phyloP scores from a whole-genome alignment of 1,140 invertebrate genomes.

The Ceratina calcarata region DNA sequence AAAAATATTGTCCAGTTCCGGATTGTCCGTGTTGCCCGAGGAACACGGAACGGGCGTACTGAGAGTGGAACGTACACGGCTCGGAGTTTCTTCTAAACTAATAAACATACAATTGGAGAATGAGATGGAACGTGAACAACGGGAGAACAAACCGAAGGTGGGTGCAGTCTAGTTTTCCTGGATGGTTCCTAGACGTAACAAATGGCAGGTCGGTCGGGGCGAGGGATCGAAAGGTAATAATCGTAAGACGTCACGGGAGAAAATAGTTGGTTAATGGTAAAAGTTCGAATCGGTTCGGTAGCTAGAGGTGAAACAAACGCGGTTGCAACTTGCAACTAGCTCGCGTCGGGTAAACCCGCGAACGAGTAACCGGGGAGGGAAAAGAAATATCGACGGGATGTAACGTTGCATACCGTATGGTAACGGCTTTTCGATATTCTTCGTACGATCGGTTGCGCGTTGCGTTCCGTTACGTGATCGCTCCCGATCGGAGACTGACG shows the following conservation, averaged over 20 bases:
- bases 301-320: constrained; percentile 12
- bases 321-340: background rate
- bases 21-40: background rate
- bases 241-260: constrained; percentile 15
- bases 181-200: background rate
- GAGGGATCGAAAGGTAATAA: constrained; percentile 26
- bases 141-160: background rate
- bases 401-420: constrained; percentile 37
- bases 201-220: background rate
- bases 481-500: constrained; percentile 54
- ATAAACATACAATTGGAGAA: constrained; percentile 15
- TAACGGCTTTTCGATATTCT: constrained; percentile 64
- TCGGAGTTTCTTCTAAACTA: background rate
- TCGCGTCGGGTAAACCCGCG: background rate
- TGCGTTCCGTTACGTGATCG: constrained; percentile 56
- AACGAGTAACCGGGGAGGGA: background rate
- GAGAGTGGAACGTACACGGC: background rate
- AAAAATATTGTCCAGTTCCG: too few relatives aligned
- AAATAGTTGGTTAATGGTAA: constrained; percentile 23
- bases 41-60: background rate
- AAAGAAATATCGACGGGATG: constrained; percentile 1
- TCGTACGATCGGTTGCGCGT: constrained; percentile 51
- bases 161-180: background rate
- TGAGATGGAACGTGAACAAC: background rate
- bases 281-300: constrained; percentile 16